Percentiles rank a stretch among this genome's conserved stretches.
Evolutionary conservation across 2,113 vertebrate species (phyloP).

Genomic region (Lonchura striata): DNA sequence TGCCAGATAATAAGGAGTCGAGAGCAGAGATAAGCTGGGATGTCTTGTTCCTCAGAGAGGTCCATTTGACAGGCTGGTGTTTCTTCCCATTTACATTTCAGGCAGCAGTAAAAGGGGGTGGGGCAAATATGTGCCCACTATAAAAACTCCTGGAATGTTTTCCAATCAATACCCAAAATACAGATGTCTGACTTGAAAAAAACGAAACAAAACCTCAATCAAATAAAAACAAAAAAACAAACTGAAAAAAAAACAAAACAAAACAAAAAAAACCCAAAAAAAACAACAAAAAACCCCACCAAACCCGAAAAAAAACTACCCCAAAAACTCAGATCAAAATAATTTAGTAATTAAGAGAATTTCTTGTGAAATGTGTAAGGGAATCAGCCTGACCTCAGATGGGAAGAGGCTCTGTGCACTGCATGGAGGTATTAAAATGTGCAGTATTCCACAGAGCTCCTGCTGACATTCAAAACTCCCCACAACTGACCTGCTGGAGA

Average conservation of each 20-base stretch:
- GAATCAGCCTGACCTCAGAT: background rate
- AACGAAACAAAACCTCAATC: background rate
- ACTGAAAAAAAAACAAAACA: no score
- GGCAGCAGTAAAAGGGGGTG: background rate
- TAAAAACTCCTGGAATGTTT: background rate
- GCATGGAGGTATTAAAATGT: background rate
- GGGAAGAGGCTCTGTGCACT: background rate
- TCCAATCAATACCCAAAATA: background rate
- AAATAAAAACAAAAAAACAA: no score
- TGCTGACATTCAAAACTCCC: background rate
- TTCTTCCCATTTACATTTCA: constrained; percentile 56
- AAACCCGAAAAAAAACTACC: fast-evolving
- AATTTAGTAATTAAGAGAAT: background rate
- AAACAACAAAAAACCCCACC: no score
- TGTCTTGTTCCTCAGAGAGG: constrained; percentile 33
- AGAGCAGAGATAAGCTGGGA: constrained; percentile 47
- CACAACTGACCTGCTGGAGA: background rate
- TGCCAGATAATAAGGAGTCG: background rate
- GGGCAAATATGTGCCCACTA: background rate
- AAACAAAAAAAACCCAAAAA: no score
- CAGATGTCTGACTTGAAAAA: background rate
- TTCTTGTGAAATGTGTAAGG: background rate
- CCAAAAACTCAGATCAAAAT: background rate
- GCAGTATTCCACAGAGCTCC: background rate
- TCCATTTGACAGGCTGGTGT: constrained; percentile 27